phyloP scores from a whole-genome alignment of 2,888 invertebrate species.

The Euclidia mi region DNA sequence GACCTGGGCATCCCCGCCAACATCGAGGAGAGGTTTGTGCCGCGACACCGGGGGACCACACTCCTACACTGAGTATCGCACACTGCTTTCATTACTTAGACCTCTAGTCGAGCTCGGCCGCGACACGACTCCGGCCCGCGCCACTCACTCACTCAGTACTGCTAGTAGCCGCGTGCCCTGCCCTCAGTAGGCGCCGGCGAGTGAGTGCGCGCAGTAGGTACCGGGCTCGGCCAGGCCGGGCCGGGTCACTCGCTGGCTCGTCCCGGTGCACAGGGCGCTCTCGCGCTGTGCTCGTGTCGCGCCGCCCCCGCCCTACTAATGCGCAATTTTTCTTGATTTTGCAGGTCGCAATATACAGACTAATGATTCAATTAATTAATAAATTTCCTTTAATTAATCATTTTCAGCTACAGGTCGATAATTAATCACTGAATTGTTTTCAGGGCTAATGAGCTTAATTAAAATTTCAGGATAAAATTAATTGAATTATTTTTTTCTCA shows the following conservation, averaged over 20 bases:
- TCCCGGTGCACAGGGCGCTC: no score
- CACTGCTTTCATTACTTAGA: slow-evolving; percentile 41
- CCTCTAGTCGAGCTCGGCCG: slow-evolving; percentile 36
- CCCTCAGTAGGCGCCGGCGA: no score
- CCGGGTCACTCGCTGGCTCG: no score
- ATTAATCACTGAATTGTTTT: slow-evolving; percentile 80
- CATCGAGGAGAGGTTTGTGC: slow-evolving; percentile 98
- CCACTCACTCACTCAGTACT: no score
- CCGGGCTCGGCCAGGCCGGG: no score
- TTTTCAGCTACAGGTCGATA: slow-evolving; percentile 76
- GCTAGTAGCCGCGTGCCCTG: no score
- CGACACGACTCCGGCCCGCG: neutral
- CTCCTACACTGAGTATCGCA: slow-evolving; percentile 45
- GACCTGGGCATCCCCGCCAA: slow-evolving; percentile 99
- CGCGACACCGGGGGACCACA: slow-evolving; percentile 24
- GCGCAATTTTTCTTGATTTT: slow-evolving; percentile 72
- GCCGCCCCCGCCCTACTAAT: slow-evolving; percentile 63
- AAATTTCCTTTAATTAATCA: slow-evolving; percentile 65
- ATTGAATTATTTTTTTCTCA: slow-evolving; percentile 74
- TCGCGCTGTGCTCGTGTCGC: slow-evolving; percentile 25
- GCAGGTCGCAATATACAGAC: slow-evolving; percentile 74
- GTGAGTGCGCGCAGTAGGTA: no score
- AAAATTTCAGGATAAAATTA: slow-evolving; percentile 82
- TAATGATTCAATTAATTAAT: slow-evolving; percentile 65
- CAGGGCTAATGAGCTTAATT: slow-evolving; percentile 79